phyloP scores from a whole-genome alignment of 1,140 invertebrate species.

The Patella vulgata region DNA sequence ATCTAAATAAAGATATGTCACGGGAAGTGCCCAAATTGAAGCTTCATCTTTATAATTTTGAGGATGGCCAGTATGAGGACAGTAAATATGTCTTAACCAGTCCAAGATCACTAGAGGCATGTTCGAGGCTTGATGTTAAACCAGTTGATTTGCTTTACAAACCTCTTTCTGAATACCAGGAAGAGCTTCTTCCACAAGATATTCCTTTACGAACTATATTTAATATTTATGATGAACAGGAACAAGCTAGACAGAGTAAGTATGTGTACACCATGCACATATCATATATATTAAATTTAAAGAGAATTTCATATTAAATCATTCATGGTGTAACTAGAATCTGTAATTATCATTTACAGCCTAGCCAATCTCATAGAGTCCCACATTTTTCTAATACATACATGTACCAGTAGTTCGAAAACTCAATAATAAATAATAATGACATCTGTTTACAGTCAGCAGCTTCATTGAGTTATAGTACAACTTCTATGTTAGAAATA shows the following conservation, averaged over 20 bases:
- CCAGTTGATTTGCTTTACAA: conserved; percentile 63
- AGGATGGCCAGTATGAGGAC: conserved; percentile 65
- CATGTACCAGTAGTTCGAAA: too few species aligned
- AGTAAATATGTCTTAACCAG: conserved; percentile 71
- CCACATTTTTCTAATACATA: too few species aligned
- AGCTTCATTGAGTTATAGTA: too few species aligned
- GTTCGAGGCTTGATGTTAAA: conserved; percentile 68
- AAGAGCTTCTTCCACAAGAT: conserved; percentile 59
- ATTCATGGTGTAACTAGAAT: too few species aligned
- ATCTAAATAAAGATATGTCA: too few species aligned
- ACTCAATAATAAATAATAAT: too few species aligned
- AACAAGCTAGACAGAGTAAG: conserved; percentile 59
- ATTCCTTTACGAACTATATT: conserved; percentile 60
- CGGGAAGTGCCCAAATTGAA: conserved; percentile 22
- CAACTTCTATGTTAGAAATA: too few species aligned
- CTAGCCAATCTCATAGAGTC: too few species aligned
- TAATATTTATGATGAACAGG: conserved; percentile 61
- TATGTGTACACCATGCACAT: neutral
- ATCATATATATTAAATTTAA: neutral
- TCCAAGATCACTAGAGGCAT: conserved; percentile 71
- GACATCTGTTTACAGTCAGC: too few species aligned
- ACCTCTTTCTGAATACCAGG: conserved; percentile 62
- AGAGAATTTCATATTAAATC: too few species aligned
- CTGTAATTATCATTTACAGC: too few species aligned
- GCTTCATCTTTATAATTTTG: conserved; percentile 68